A percentile compares a stretch with the other conserved stretches of the same genome.
phyloP scores from a whole-genome alignment of 2,113 vertebrate genomes.

The Telmatochromis sp. region DNA sequence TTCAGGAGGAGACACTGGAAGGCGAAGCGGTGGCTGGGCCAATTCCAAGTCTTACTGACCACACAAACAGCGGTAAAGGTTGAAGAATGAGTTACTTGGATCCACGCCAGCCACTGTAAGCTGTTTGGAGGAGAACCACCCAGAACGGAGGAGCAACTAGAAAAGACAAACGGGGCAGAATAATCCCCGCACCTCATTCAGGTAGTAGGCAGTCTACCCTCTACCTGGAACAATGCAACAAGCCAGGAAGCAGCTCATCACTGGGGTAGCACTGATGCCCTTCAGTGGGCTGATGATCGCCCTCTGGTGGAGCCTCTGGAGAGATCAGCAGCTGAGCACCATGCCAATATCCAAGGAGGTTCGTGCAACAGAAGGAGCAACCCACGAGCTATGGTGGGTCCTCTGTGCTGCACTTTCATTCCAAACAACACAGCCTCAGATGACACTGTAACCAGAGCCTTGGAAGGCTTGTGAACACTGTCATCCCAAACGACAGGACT shows the following conservation, averaged over 20 bases:
- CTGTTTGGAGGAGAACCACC: neutral
- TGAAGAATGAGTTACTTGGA: neutral
- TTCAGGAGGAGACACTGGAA: neutral
- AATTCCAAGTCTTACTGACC: neutral
- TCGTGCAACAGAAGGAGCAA: too few species aligned
- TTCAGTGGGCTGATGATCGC: too few species aligned
- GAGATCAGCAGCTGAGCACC: too few species aligned
- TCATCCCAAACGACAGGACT: too few species aligned
- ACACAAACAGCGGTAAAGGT: neutral
- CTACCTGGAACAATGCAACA: fast-evolving
- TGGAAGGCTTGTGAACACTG: too few species aligned
- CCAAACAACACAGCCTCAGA: too few species aligned
- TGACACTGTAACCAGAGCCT: too few species aligned
- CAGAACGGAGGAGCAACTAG: fast-evolving
- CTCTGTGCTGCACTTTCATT: too few species aligned
- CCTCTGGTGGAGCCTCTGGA: too few species aligned
- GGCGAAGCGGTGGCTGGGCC: fast-evolving
- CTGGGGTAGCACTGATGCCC: fast-evolving
- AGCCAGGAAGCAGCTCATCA: neutral
- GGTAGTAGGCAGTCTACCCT: too few species aligned
- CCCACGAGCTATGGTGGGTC: too few species aligned
- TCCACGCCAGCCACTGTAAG: neutral
- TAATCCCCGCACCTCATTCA: neutral
- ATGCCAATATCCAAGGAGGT: too few species aligned
- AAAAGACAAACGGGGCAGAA: neutral